A percentile compares a stretch with the other conserved stretches of the same genome.
These are phyloP conservation scores for Trachelus stipa DNA, from an alignment of 2,888 invertebrate species.

Conservation along the genomic window DNA sequence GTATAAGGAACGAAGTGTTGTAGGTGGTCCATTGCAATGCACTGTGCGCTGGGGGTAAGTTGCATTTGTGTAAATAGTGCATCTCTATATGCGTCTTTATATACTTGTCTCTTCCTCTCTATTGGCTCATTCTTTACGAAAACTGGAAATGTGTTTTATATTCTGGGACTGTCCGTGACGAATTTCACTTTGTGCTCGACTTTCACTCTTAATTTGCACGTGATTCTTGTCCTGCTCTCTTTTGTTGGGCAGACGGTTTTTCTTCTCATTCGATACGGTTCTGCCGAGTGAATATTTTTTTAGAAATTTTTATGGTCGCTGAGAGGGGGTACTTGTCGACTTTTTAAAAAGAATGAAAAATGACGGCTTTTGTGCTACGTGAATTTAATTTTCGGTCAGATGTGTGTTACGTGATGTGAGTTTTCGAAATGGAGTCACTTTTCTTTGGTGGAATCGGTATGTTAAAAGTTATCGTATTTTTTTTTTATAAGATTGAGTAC, in stretches of 20 bases:
- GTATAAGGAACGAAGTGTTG: conserved; percentile 15
- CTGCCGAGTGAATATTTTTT: background rate
- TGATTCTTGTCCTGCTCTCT: background rate
- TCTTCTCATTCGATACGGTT: background rate
- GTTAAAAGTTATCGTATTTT: background rate
- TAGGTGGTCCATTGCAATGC: background rate
- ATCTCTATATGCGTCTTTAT: background rate
- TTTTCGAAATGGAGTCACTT: background rate
- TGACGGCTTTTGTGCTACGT: background rate
- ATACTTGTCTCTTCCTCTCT: background rate
- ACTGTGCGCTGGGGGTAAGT: background rate
- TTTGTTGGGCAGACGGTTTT: background rate
- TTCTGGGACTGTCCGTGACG: background rate
- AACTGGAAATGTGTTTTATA: background rate
- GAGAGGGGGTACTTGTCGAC: background rate
- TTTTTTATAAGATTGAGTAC: no score
- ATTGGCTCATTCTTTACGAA: background rate
- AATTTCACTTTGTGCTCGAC: background rate
- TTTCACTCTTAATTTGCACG: background rate
- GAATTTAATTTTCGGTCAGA: background rate
- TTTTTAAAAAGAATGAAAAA: background rate
- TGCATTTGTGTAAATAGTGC: conserved; percentile 8
- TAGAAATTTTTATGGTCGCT: background rate
- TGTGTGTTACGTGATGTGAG: background rate
- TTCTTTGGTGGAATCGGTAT: background rate